Percentiles rank a stretch among this genome's conserved stretches.
Evolutionary conservation across 2,797 vertebrate genomes (phyloP).

Genomic region (Lepus oiostolus): DNA sequence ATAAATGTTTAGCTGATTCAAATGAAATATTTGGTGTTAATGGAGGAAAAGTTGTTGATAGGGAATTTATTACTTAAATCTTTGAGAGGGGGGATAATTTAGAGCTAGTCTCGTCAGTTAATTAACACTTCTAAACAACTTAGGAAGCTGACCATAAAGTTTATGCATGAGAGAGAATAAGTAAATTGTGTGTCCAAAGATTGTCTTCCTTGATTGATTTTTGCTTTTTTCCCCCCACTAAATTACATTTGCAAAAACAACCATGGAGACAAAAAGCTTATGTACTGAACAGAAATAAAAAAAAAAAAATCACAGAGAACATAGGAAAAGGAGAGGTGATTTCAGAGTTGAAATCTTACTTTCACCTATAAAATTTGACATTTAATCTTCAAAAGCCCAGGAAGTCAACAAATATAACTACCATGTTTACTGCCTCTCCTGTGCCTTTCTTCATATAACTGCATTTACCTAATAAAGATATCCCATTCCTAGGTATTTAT

Average conservation of each 20-base stretch:
- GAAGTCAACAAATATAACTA: neutral
- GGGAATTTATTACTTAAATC: neutral
- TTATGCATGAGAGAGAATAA: neutral
- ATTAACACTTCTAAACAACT: neutral
- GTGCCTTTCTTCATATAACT: neutral
- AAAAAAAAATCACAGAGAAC: neutral
- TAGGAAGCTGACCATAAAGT: neutral
- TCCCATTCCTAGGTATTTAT: neutral
- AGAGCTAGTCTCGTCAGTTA: neutral
- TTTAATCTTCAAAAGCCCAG: neutral
- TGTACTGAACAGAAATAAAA: constrained; percentile 56
- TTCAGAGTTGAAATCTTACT: neutral
- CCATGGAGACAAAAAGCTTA: constrained; percentile 81
- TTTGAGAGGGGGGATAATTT: neutral
- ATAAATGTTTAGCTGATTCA: neutral
- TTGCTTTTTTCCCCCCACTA: constrained; percentile 51
- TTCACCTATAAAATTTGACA: neutral
- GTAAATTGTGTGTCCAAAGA: neutral
- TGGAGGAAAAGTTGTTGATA: neutral
- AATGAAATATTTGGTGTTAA: constrained; percentile 19
- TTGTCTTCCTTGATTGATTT: constrained; percentile 39
- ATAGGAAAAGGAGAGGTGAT: neutral
- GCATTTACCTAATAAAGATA: neutral
- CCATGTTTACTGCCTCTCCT: neutral
- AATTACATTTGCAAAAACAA: constrained; percentile 71